Conservation (phyloP, 2,113 vertebrate genomes). For the Epinephelus moara region DNA sequence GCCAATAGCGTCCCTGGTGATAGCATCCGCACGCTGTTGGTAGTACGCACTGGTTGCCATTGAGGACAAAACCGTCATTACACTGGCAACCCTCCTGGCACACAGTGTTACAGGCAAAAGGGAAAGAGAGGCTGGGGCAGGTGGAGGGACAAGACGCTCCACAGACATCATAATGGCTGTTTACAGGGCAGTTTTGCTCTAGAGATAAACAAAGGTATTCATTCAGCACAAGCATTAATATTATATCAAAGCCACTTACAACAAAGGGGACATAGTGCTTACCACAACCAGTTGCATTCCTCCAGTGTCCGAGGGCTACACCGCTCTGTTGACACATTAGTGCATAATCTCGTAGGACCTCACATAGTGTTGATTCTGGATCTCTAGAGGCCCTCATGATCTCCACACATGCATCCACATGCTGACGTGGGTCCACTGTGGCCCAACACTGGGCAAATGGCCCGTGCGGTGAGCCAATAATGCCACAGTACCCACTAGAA, state of each 20-base stretch:
- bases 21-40: slow-evolving; percentile 78
- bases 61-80: slow-evolving; percentile 73
- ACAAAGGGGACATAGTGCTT: not conserved
- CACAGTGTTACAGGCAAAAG: slow-evolving; percentile 66
- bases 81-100: slow-evolving; percentile 83
- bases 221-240: fast-evolving
- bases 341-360: slow-evolving; percentile 58
- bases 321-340: slow-evolving; percentile 72
- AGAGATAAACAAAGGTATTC: not conserved
- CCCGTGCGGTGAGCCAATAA: slow-evolving; percentile 54
- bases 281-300: slow-evolving; percentile 73
- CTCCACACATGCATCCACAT: slow-evolving; percentile 38
- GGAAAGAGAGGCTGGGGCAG: slow-evolving; percentile 80
- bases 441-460: slow-evolving; percentile 68
- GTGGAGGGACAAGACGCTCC: slow-evolving; percentile 73
- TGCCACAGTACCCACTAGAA: slow-evolving; percentile 53
- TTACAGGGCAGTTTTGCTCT: slow-evolving; percentile 69
- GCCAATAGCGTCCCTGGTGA: slow-evolving; percentile 70
- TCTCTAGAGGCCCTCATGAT: slow-evolving; percentile 36
- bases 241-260: not conserved
- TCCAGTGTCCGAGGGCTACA: slow-evolving; percentile 67
- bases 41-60: slow-evolving; percentile 73
- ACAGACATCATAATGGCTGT: slow-evolving; percentile 80
- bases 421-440: not conserved
- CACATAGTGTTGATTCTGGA: slow-evolving; percentile 52